Percentiles rank a stretch among this genome's conserved stretches.
Evolutionary conservation across 2,888 invertebrate genomes (phyloP).

Genomic region (Empis livida): DNA sequence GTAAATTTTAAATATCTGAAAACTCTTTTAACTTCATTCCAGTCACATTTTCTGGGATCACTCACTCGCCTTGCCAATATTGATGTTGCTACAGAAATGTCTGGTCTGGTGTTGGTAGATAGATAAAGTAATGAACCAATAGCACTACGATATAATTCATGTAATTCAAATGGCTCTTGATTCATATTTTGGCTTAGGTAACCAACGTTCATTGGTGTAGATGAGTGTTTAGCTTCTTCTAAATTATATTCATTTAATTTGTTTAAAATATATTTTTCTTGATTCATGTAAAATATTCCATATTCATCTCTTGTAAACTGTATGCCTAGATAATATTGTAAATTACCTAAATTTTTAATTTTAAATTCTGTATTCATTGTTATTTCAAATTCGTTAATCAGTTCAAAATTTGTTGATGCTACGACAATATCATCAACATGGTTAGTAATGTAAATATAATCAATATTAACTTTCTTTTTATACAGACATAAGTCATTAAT

Average conservation of each 20-base stretch:
- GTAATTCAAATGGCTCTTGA: not conserved
- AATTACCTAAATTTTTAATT: not conserved
- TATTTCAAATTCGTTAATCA: not conserved
- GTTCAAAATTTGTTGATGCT: not conserved
- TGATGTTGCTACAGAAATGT: slow-evolving; percentile 12
- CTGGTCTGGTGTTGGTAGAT: slow-evolving; percentile 14
- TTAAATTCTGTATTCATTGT: not conserved
- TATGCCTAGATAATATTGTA: not conserved
- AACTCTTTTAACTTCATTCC: slow-evolving; percentile 7
- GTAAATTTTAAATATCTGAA: slow-evolving; percentile 13
- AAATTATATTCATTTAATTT: slow-evolving; percentile 1
- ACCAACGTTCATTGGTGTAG: slow-evolving; percentile 5
- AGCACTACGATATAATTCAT: slow-evolving; percentile 11
- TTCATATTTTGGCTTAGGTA: not conserved
- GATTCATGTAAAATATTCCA: slow-evolving; percentile 1
- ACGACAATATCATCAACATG: not conserved
- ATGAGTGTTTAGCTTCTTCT: slow-evolving; percentile 2
- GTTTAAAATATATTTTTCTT: slow-evolving; percentile 3
- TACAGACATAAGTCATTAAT: not conserved
- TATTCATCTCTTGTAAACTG: slow-evolving; percentile 1
- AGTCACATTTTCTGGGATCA: slow-evolving; percentile 5
- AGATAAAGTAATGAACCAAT: slow-evolving; percentile 16
- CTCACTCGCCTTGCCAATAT: slow-evolving; percentile 10
- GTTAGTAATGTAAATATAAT: not conserved
- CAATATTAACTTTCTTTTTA: not conserved